These are phyloP conservation scores for Numenius arquata DNA, from an alignment of 2,113 vertebrate genomes.

Conservation along the genomic window DNA sequence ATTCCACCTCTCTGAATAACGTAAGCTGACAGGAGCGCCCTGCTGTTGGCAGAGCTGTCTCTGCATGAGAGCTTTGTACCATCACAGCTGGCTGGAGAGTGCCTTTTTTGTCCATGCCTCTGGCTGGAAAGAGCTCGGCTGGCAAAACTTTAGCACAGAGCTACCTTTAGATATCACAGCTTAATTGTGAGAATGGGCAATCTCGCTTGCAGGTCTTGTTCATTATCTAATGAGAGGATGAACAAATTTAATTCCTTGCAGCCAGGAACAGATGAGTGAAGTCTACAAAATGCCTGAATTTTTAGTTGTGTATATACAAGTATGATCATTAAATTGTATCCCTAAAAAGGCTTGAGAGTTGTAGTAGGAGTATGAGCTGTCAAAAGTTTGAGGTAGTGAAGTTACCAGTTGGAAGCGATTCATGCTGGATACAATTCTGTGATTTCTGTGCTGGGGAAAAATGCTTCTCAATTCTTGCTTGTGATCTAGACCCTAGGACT, in stretches of 20 bases:
- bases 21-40: not conserved
- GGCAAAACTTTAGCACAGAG: not conserved
- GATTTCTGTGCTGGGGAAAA: not conserved
- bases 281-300: not conserved
- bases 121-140: not conserved
- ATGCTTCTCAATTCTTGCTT: not conserved
- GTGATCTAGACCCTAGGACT: not conserved
- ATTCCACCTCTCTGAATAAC: not conserved
- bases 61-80: not conserved
- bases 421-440: not conserved
- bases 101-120: conserved; percentile 13
- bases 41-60: not conserved
- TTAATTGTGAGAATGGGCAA: not conserved
- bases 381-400: not conserved
- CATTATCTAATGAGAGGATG: not conserved
- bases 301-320: not conserved
- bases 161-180: not conserved
- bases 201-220: not conserved
- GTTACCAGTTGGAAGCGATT: not conserved
- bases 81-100: not conserved
- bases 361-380: not conserved
- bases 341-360: not conserved
- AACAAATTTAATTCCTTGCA: not conserved
- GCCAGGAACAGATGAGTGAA: not conserved
- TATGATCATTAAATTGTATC: not conserved